Conservation (phyloP, 2,113 vertebrate genomes). For the Mustela nigripes region DNA sequence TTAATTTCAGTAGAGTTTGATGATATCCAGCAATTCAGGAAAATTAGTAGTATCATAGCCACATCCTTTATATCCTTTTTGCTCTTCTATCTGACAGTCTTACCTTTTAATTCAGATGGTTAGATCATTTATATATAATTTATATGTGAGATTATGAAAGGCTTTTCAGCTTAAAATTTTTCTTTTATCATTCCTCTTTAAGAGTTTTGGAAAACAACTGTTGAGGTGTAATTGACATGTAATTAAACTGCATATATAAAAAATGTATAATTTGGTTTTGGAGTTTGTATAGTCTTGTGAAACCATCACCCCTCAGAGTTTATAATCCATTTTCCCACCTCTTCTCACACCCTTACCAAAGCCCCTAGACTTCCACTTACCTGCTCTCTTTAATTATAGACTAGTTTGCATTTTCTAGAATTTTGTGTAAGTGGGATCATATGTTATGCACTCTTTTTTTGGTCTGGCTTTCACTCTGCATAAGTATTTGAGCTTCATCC, state of each 20-base stretch:
- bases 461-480: not conserved
- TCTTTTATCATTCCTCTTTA: not conserved
- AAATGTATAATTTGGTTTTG: not conserved
- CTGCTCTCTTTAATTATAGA: not conserved
- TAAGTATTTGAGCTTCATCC: not conserved
- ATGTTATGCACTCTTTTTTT: not conserved
- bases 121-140: not conserved
- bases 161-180: not conserved
- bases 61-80: not conserved
- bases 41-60: not conserved
- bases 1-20: constrained; percentile 12
- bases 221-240: not conserved
- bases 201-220: constrained; percentile 32
- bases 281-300: not conserved
- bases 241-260: not conserved
- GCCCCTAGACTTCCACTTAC: not conserved
- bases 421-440: not conserved
- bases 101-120: too few species aligned
- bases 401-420: not conserved
- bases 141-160: not conserved
- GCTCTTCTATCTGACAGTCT: too few species aligned
- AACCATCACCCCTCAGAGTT: not conserved
- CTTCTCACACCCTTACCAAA: not conserved
- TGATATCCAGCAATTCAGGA: not conserved
- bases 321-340: not conserved